These are phyloP conservation scores for Noctuana brunneofusca DNA, from an alignment of 2,888 invertebrate species.

Conservation along the genomic window DNA sequence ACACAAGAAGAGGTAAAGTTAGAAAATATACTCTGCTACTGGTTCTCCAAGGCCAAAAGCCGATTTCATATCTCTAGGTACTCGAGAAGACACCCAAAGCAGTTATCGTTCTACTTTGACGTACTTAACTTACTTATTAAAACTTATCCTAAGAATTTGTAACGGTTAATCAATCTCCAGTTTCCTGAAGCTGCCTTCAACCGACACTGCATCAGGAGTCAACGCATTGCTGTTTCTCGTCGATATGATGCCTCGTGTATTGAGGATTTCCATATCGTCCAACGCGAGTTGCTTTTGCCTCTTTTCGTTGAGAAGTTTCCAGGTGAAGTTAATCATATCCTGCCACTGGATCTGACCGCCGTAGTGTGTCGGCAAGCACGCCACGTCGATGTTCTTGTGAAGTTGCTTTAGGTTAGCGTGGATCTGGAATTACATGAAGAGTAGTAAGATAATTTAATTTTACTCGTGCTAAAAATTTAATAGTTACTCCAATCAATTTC, in stretches of 20 bases:
- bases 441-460: too few relatives aligned
- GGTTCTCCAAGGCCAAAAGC: neutral
- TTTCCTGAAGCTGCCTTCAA: slow-evolving; percentile 86
- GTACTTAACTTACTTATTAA: neutral
- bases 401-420: slow-evolving; percentile 84
- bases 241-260: slow-evolving; percentile 80
- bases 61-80: neutral
- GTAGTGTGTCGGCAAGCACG: slow-evolving; percentile 87
- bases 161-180: slow-evolving; percentile 84
- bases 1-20: too few relatives aligned
- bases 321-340: slow-evolving; percentile 88
- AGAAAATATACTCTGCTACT: neutral
- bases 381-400: slow-evolving; percentile 81
- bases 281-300: slow-evolving; percentile 83
- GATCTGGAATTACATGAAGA: slow-evolving; percentile 62
- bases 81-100: too few relatives aligned
- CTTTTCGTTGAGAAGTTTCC: slow-evolving; percentile 83
- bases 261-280: slow-evolving; percentile 86
- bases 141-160: slow-evolving; percentile 9
- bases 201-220: slow-evolving; percentile 57
- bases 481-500: too few relatives aligned
- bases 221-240: slow-evolving; percentile 56
- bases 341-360: slow-evolving; percentile 87
- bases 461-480: too few relatives aligned
- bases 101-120: neutral